Evolutionary conservation across 1,140 invertebrate species (phyloP).

Genomic region (Neotoxoptera formosana): DNA sequence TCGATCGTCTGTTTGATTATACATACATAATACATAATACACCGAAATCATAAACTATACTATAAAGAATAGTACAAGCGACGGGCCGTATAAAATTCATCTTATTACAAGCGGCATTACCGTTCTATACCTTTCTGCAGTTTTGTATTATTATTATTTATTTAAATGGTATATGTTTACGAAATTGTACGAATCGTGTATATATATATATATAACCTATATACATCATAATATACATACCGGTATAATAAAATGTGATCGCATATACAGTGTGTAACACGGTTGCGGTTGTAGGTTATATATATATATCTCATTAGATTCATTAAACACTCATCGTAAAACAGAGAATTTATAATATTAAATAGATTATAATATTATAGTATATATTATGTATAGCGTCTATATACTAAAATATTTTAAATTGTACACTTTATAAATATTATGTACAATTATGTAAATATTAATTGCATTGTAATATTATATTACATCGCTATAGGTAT

Average conservation of each 20-base stretch:
- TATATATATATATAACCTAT: too few relatives aligned
- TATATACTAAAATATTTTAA: too few relatives aligned
- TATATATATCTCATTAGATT: neutral
- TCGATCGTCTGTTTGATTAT: neutral
- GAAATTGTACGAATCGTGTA: neutral
- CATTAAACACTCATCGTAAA: neutral
- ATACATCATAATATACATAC: neutral
- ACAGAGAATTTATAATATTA: neutral
- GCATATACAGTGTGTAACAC: neutral
- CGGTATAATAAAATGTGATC: neutral
- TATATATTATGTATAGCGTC: neutral
- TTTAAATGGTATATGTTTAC: neutral
- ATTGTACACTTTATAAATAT: neutral
- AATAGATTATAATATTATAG: neutral
- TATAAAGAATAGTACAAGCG: neutral
- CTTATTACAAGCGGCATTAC: neutral
- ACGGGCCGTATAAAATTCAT: neutral
- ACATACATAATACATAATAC: neutral
- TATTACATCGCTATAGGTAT: too few relatives aligned
- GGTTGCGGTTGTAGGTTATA: neutral
- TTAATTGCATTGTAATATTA: neutral
- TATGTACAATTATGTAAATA: neutral
- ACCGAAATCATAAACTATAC: neutral
- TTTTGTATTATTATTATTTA: constrained; percentile 29
- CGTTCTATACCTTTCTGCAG: neutral